These are phyloP conservation scores for Leptodactylus fuscus DNA, from an alignment of 2,113 vertebrate genomes.

Conservation along the genomic window DNA sequence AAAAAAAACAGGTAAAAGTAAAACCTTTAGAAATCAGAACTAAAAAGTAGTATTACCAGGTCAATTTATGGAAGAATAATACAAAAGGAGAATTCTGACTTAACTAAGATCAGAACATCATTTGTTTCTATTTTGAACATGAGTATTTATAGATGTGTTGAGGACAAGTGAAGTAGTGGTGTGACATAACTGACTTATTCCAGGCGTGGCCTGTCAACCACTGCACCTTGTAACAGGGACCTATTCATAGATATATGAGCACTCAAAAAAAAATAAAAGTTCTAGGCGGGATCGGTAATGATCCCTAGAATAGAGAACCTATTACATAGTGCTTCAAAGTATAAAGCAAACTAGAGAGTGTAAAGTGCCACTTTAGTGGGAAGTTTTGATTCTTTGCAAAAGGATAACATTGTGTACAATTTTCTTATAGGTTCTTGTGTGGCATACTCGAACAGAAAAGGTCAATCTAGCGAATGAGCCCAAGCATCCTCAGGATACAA, in stretches of 20 bases:
- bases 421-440: constrained; percentile 88
- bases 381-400: constrained; percentile 12
- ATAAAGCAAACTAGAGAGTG: neutral
- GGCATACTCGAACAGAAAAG: constrained; percentile 98
- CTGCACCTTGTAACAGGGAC: constrained; percentile 5
- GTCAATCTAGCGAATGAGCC: constrained; percentile 92
- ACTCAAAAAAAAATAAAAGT: neutral
- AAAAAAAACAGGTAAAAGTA: neutral
- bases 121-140: neutral
- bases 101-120: neutral
- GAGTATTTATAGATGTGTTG: neutral
- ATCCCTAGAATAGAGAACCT: neutral
- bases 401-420: constrained; percentile 27
- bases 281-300: neutral
- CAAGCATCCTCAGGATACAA: constrained; percentile 88
- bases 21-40: constrained; percentile 22
- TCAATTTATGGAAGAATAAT: neutral
- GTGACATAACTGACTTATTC: neutral
- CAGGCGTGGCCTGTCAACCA: neutral
- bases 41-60: neutral
- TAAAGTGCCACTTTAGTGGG: too few species aligned
- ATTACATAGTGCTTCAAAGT: neutral
- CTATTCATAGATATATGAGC: neutral
- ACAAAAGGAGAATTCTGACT: neutral
- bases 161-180: neutral